Evolutionary conservation across 2,888 invertebrate species (phyloP), one percentile per base, ranked within the genome.

Genomic region (Caradrina clavipalpis): DNA sequence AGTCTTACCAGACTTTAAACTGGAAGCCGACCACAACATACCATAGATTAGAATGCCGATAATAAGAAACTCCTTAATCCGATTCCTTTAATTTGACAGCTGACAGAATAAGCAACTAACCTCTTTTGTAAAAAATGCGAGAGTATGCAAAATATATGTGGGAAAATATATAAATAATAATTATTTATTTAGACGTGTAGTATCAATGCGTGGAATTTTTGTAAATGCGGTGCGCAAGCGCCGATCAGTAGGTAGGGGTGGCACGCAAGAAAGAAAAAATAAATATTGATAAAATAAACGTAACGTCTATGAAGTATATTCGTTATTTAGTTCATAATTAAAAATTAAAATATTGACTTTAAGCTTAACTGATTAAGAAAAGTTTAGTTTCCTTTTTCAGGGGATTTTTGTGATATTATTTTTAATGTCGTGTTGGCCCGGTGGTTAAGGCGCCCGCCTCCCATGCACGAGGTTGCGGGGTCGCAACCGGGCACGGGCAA

Each of bases 191-290:
- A 51, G 68, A 73, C 72, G 66, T 74, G 74, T 60, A 87, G 91
- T 92, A 92, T 93, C 92, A 90, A 90, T 87, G 87, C 88, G 82
- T 87, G 89, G 90, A 90, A 91, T 92, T 93, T 83, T 93, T 92
- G 88, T 92, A 92, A 93, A 92, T 92, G 91, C 91, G 90, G 91
- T 90, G 89, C 87, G 90, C 90, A 91, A 90, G 92, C 93, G 92
- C 87, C 89, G 89, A 89, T 91, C 91, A 88, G 71, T 58, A 22
- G 7, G 2, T 79, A 94, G 93, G 94, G 94, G 50, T 93, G 90
- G n/a, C 88, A n/a, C n/a, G n/a, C n/a, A n/a, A n/a, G n/a, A n/a
- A n/a, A n/a, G n/a, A n/a, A n/a, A n/a, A n/a, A n/a, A n/a, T n/a
- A n/a, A n/a, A n/a, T n/a, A n/a, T n/a, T n/a, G n/a, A n/a, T n/a